Conservation (phyloP, 35 echinoderm and acorn worm genomes). For the Strongylocentrotus purpuratus region DNA sequence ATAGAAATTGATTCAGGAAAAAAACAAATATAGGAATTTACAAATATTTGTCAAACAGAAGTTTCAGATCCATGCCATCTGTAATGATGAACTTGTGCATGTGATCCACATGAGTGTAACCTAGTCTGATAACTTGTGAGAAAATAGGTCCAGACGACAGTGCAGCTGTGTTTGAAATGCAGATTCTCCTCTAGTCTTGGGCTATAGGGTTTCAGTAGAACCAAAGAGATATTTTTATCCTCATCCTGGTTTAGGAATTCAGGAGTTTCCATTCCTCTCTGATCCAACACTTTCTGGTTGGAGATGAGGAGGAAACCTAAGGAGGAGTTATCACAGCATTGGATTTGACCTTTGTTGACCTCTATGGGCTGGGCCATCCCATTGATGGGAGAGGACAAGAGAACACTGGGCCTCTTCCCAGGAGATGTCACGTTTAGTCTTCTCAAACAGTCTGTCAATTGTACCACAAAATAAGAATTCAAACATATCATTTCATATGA, state of each 20-base stretch:
- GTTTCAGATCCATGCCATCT: background rate
- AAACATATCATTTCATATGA: no score
- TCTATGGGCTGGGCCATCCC: constrained; percentile 43
- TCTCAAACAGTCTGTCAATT: background rate
- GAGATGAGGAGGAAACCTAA: constrained; percentile 4
- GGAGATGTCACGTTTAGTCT: background rate
- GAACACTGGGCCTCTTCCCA: background rate
- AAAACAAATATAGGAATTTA: no score
- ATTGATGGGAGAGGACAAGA: constrained; percentile 25
- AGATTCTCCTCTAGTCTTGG: background rate
- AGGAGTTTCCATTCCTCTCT: background rate
- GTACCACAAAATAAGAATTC: background rate
- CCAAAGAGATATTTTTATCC: background rate
- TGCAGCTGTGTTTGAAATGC: constrained; percentile 25
- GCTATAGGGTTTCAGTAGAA: background rate
- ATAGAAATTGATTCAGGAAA: no score
- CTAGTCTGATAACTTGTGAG: background rate
- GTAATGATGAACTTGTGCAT: background rate
- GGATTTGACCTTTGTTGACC: constrained; percentile 25
- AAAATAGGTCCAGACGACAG: background rate
- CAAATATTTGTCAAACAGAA: background rate
- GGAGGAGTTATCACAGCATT: constrained; percentile 38
- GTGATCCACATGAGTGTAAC: background rate
- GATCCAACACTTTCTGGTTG: background rate
- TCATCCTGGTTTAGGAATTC: background rate